Conservation (phyloP, 2,888 invertebrate genomes). For the Phaedon cochleariae region DNA sequence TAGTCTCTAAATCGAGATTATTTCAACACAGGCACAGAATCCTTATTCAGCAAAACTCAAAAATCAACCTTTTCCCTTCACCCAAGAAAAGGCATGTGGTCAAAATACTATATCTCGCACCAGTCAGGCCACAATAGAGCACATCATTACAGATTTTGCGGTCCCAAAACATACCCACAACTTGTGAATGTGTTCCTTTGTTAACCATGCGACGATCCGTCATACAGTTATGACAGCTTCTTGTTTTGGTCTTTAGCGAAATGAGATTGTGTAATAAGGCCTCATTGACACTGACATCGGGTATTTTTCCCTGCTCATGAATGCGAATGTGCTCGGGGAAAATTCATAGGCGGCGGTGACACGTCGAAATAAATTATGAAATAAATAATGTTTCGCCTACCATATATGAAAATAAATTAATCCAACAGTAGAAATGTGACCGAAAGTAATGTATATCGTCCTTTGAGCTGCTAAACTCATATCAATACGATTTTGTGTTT, state of each 20-base stretch:
- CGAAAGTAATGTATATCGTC: too few relatives aligned
- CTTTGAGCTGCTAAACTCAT: too few relatives aligned
- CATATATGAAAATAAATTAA: too few relatives aligned
- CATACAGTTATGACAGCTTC: conserved; percentile 56
- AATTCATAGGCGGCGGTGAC: conserved; percentile 30
- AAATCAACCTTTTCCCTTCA: not conserved
- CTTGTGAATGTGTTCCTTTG: conserved; percentile 45
- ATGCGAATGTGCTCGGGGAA: conserved; percentile 24
- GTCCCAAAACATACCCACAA: conserved; percentile 39
- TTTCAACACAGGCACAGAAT: too few relatives aligned
- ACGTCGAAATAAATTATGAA: too few relatives aligned
- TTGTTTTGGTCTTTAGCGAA: conserved; percentile 51
- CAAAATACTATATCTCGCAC: conserved; percentile 16
- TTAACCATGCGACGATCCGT: conserved; percentile 49
- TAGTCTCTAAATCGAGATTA: too few relatives aligned
- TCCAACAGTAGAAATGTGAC: too few relatives aligned
- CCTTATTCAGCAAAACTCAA: not conserved
- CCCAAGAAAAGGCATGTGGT: conserved; percentile 26
- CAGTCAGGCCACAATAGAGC: conserved; percentile 21
- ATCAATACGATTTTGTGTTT: too few relatives aligned
- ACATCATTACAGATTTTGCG: conserved; percentile 31
- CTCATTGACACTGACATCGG: conserved; percentile 47
- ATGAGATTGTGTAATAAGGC: conserved; percentile 52
- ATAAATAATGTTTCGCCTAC: too few relatives aligned
- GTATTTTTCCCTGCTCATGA: conserved; percentile 39